phyloP scores from a whole-genome alignment of 1,140 invertebrate species.

The Amphibalanus amphitrite region DNA sequence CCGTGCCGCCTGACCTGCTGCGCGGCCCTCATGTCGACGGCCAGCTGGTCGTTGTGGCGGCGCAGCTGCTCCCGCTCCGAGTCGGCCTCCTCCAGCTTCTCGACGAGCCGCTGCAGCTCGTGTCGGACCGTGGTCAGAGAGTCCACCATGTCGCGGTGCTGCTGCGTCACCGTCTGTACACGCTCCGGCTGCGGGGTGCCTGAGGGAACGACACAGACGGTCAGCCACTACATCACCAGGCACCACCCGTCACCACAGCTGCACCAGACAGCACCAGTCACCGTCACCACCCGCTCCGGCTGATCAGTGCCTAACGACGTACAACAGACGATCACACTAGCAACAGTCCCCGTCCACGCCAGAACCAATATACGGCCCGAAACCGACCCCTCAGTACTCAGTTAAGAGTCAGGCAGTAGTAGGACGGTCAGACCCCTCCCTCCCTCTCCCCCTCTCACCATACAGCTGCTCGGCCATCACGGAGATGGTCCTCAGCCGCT shows the following conservation, averaged over 20 bases:
- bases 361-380: no score
- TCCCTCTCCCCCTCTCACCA: slow-evolving; percentile 27
- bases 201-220: slow-evolving; percentile 14
- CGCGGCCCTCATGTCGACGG: neutral
- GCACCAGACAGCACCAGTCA: no score
- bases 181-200: slow-evolving; percentile 32
- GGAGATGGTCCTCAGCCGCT: slow-evolving; percentile 45
- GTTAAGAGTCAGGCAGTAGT: no score
- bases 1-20: neutral
- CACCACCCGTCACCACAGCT: no score
- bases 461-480: slow-evolving; percentile 44
- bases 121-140: slow-evolving; percentile 23
- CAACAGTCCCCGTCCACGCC: no score
- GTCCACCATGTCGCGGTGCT: slow-evolving; percentile 49
- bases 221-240: no score
- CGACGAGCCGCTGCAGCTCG: neutral
- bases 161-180: slow-evolving; percentile 37
- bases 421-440: no score
- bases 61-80: neutral
- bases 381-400: no score
- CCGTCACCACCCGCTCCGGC: no score
- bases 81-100: neutral
- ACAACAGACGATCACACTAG: no score
- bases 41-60: neutral
- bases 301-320: no score